Conservation (phyloP, 2,888 invertebrate genomes). For the Parnassius smintheus region DNA sequence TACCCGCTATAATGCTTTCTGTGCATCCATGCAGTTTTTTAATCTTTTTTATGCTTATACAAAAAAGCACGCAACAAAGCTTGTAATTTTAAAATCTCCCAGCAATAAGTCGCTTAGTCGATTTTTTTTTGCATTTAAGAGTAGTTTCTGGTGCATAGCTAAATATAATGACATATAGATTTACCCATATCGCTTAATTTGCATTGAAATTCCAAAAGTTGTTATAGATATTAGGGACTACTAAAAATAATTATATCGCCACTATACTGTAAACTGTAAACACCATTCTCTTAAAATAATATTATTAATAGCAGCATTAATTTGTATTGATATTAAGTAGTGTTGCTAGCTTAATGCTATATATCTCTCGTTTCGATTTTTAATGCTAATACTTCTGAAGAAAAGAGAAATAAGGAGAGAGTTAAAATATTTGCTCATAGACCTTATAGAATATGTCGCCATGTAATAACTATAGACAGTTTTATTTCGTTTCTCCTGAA, state of each 20-base stretch:
- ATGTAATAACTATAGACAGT: background rate
- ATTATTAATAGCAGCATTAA: constrained; percentile 23
- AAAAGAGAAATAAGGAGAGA: background rate
- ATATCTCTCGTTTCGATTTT: constrained; percentile 43
- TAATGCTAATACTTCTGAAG: constrained; percentile 3
- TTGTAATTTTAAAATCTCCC: constrained; percentile 6
- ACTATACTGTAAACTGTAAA: constrained; percentile 17
- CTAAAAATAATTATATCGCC: constrained; percentile 4
- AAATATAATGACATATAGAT: background rate
- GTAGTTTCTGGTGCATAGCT: background rate
- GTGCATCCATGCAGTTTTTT: too few relatives aligned
- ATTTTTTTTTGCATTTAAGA: background rate
- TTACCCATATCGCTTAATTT: background rate
- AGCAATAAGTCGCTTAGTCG: background rate
- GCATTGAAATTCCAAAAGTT: constrained; percentile 1
- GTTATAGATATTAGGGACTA: constrained; percentile 1
- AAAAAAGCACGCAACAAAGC: constrained; percentile 4
- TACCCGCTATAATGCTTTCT: too few relatives aligned
- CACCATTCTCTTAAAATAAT: constrained; percentile 19
- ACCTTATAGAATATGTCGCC: background rate
- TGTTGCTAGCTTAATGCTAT: constrained; percentile 58
- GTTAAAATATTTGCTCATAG: background rate
- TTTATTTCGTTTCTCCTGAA: constrained; percentile 2
- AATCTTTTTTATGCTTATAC: too few relatives aligned
- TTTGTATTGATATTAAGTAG: constrained; percentile 39